phyloP scores from a whole-genome alignment of 2,888 invertebrate species.

The Meandrusa payeni region DNA sequence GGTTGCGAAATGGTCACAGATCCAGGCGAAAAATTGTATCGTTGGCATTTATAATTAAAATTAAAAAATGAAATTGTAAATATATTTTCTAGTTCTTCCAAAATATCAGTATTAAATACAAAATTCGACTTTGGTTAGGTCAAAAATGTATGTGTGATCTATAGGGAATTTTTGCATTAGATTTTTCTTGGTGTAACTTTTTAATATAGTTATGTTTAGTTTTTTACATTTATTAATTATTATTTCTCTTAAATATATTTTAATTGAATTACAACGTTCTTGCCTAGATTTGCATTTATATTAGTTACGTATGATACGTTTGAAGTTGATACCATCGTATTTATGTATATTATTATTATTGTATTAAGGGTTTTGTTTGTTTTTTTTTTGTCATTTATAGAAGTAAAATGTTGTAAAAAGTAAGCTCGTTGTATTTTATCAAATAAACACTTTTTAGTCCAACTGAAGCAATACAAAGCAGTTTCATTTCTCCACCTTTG shows the following conservation, averaged over 20 bases:
- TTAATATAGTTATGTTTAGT: constrained; percentile 53
- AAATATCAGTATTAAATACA: constrained; percentile 81
- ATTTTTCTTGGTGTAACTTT: constrained; percentile 65
- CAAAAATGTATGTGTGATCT: constrained; percentile 79
- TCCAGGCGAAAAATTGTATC: constrained; percentile 69
- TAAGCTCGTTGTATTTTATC: constrained; percentile 82
- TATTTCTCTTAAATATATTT: constrained; percentile 61
- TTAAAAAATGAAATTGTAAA: constrained; percentile 67
- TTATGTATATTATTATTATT: constrained; percentile 76
- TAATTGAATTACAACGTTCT: constrained; percentile 70
- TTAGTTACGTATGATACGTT: constrained; percentile 73
- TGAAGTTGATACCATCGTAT: constrained; percentile 79
- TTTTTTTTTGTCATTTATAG: constrained; percentile 77
- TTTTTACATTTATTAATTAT: constrained; percentile 43
- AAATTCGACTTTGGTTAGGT: constrained; percentile 79
- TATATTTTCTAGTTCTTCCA: constrained; percentile 80
- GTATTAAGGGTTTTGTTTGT: constrained; percentile 78
- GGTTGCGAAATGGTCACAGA: constrained; percentile 76
- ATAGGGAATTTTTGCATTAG: constrained; percentile 68
- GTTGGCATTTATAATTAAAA: constrained; percentile 60
- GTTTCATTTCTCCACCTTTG: constrained; percentile 51
- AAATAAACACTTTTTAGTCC: constrained; percentile 82
- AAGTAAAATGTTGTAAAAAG: constrained; percentile 81
- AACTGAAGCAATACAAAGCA: constrained; percentile 74
- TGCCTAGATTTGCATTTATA: constrained; percentile 80